Evolutionary conservation across 2,113 vertebrate genomes (phyloP), one percentile per base, ranked within the genome.

Genomic region (Acrocephalus kingi): DNA sequence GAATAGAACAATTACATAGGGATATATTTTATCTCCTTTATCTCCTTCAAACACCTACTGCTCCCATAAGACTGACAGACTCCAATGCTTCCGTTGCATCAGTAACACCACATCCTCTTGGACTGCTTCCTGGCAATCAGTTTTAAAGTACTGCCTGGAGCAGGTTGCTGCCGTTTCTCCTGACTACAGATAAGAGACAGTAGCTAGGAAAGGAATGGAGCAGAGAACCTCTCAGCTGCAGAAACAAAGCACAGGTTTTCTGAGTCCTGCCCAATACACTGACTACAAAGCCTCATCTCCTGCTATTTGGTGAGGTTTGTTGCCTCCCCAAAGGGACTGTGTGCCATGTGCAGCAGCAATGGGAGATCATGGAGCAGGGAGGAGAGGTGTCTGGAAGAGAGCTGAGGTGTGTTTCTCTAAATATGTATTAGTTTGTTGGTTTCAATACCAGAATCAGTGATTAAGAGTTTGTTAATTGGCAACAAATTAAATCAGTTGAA

Each of bases 391-490:
- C 83, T 83, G 45, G 51, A 84, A 27, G 46, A 13, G 35, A 78
- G n/a, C 33, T n/a, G 75, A 76, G 76, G 20, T 54, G 62, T 55
- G 4, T 62, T 24, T 46, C 82, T 87, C 35, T 10, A 85, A 54
- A 52, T 16, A 27, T 6, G 21, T 52, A 15, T 72, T 81, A 35
- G 8, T 69, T 48, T 66, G 49, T 52, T 75, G 30, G 77, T 79
- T 87, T 84, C 59, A 89, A 23, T 72, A 82, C 17, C 31, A 75
- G 66, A 78, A 79, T 72, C 48, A 13, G 49, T 37, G 31, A 93
- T 79, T 67, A 61, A 33, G 89, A 85, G 78, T 91, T 93, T 75
- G 56, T 82, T 87, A 93, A 84, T 17, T 83, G 54, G 62, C 78
- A 90, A 64, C 54, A 91, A 87, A 87, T 68, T 55, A 87, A 82